phyloP scores from a whole-genome alignment of 2,888 invertebrate species.

The Folsomia manolachei region DNA sequence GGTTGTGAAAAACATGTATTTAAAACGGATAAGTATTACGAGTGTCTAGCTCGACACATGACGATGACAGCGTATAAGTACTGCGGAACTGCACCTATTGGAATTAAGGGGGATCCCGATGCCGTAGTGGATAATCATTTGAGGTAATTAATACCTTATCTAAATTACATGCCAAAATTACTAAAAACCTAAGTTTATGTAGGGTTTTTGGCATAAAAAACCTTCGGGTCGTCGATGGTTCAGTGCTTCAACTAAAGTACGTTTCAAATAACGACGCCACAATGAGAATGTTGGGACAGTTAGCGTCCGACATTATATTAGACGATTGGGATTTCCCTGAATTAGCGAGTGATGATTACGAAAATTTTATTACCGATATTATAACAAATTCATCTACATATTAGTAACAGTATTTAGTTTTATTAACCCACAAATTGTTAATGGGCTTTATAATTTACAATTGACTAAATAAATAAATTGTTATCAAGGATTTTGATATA shows the following conservation, averaged over 20 bases:
- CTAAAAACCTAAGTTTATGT: too few relatives aligned
- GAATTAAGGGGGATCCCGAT: constrained; percentile 13
- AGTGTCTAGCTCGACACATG: constrained; percentile 22
- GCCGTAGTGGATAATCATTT: constrained; percentile 27
- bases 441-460: too few relatives aligned
- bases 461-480: too few relatives aligned
- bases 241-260: constrained; percentile 19
- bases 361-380: too few relatives aligned
- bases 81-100: constrained; percentile 32
- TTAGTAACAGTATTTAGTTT: too few relatives aligned
- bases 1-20: constrained; percentile 27
- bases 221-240: constrained; percentile 18
- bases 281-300: constrained; percentile 22
- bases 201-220: constrained; percentile 21
- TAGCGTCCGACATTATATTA: constrained; percentile 24
- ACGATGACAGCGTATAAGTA: constrained; percentile 32
- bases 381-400: too few relatives aligned
- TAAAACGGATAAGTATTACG: constrained; percentile 27
- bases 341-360: too few relatives aligned
- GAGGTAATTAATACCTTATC: constrained; percentile 24
- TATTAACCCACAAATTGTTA: too few relatives aligned
- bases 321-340: constrained; percentile 1
- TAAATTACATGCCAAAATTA: neutral
- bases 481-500: too few relatives aligned
- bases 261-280: constrained; percentile 22